phyloP scores from a whole-genome alignment of 2,888 invertebrate genomes.

The Meiosimyza platycephala region DNA sequence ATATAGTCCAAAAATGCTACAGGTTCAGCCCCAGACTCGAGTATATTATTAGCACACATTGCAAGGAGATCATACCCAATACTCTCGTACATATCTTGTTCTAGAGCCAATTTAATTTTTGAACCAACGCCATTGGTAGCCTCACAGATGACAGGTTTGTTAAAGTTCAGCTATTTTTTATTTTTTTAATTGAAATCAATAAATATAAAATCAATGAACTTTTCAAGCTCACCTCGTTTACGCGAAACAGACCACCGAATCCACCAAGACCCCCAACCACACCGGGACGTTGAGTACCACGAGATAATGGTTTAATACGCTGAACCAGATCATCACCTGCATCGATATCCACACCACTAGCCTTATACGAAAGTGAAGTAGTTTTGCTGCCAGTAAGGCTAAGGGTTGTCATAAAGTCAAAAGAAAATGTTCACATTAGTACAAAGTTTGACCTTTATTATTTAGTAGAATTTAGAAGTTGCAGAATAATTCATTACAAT shows the following conservation, averaged over 20 bases:
- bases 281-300: constrained; percentile 81
- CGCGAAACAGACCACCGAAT: constrained; percentile 93
- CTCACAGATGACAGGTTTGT: constrained; percentile 89
- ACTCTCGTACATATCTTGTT: constrained; percentile 80
- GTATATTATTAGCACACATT: constrained; percentile 97
- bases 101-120: constrained; percentile 91
- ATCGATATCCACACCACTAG: constrained; percentile 92
- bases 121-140: constrained; percentile 98
- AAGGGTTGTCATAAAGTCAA: neutral
- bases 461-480: neutral
- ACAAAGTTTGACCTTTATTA: neutral
- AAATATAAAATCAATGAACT: neutral
- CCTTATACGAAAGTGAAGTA: constrained; percentile 80
- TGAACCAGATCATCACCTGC: constrained; percentile 90
- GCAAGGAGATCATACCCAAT: constrained; percentile 97
- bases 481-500: constrained; percentile 71
- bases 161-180: constrained; percentile 65
- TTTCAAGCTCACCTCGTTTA: constrained; percentile 71
- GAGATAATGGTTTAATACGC: constrained; percentile 83
- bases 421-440: neutral
- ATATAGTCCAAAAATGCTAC: constrained; percentile 97
- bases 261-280: constrained; percentile 88
- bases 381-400: constrained; percentile 21
- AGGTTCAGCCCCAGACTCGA: constrained; percentile 95
- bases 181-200: constrained; percentile 2